These are phyloP conservation scores for Scolopax rusticola DNA, from an alignment of 2,797 vertebrate genomes.

Conservation along the genomic window DNA sequence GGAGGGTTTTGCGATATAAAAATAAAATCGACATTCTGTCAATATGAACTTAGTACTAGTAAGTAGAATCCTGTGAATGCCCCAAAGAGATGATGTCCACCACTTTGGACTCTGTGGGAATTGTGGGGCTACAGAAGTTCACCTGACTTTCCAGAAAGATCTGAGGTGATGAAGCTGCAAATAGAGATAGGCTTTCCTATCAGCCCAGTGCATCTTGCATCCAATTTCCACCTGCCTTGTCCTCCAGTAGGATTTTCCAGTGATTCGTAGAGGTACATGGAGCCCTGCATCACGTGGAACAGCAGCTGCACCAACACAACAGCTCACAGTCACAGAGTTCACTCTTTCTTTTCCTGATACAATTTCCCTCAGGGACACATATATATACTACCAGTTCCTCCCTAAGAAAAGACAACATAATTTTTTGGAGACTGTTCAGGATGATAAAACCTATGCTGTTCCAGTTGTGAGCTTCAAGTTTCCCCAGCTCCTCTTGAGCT, in stretches of 20 bases:
- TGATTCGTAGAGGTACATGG: rapidly evolving
- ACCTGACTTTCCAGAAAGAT: neutral
- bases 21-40: neutral
- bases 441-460: neutral
- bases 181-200: neutral
- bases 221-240: neutral
- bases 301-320: neutral
- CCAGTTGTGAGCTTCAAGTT: neutral
- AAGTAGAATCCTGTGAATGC: neutral
- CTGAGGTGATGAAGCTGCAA: neutral
- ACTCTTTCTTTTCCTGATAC: neutral
- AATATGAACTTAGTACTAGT: neutral
- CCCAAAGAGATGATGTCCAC: neutral
- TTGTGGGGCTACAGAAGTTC: neutral
- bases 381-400: neutral
- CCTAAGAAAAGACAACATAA: neutral
- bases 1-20: neutral
- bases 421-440: neutral
- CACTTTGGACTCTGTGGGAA: neutral
- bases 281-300: rapidly evolving
- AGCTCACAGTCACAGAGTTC: neutral
- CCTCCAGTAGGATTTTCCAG: neutral
- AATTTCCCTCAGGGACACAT: too few relatives aligned
- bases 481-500: neutral
- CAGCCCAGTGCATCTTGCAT: rapidly evolving